phyloP scores from a whole-genome alignment of 1,140 invertebrate genomes.

The Cheumatopsyche charites region DNA sequence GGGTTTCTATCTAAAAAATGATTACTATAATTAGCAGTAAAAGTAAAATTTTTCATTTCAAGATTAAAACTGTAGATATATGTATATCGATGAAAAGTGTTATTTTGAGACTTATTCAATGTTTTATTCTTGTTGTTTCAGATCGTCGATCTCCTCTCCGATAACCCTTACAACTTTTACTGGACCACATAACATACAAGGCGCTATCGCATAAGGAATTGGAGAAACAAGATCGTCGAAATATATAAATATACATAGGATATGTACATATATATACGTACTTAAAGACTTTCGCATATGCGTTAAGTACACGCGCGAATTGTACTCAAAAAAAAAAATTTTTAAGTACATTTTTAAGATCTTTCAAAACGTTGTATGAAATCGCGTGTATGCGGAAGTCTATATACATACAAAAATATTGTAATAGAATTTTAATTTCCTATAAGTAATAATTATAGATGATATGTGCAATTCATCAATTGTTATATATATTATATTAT shows the following conservation, averaged over 20 bases:
- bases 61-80: no score
- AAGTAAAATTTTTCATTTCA: no score
- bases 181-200: conserved; percentile 43
- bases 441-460: conserved; percentile 41
- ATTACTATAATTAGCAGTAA: no score
- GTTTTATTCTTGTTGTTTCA: conserved; percentile 42
- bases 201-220: conserved; percentile 31
- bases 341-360: not conserved
- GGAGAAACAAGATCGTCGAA: conserved; percentile 29
- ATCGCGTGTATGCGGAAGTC: not conserved
- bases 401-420: conserved; percentile 16
- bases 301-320: not conserved
- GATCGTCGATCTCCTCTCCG: conserved; percentile 36
- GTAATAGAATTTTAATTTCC: conserved; percentile 17
- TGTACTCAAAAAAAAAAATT: no score
- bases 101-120: not conserved
- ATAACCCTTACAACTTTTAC: conserved; percentile 32
- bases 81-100: no score
- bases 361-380: conserved; percentile 1
- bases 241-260: conserved; percentile 7
- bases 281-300: not conserved
- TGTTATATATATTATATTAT: conserved; percentile 42
- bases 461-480: conserved; percentile 48
- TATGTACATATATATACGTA: conserved; percentile 15
- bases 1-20: no score